These are phyloP conservation scores for Poecilia picta DNA, from an alignment of 2,797 vertebrate species.

Conservation along the genomic window DNA sequence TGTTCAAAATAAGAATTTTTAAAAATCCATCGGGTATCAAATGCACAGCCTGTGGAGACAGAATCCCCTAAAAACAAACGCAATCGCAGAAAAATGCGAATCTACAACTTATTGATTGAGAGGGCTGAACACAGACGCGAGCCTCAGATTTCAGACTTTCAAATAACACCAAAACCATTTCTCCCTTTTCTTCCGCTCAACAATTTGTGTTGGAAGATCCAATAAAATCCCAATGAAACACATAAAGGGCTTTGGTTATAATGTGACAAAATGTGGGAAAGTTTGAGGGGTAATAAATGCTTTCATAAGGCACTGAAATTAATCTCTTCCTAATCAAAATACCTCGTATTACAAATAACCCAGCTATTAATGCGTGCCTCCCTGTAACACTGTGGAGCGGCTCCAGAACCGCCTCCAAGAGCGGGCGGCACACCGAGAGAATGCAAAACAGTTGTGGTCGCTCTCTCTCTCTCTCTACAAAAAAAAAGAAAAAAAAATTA, in stretches of 20 bases:
- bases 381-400: constrained; percentile 69
- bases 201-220: neutral
- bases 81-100: neutral
- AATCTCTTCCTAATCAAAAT: constrained; percentile 64
- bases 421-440: constrained; percentile 66
- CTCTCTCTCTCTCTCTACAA: constrained; percentile 58
- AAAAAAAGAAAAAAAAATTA: constrained; percentile 40
- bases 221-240: neutral
- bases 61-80: neutral
- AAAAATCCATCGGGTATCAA: neutral
- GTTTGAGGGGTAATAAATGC: constrained; percentile 3
- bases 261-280: constrained; percentile 2
- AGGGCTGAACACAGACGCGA: neutral
- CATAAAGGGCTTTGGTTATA: neutral
- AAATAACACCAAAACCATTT: neutral
- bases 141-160: neutral
- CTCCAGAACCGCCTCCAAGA: constrained; percentile 74
- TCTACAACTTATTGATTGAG: neutral
- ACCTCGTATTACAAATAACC: constrained; percentile 73
- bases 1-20: neutral
- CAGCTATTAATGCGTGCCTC: constrained; percentile 71
- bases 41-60: neutral
- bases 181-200: neutral
- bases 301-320: constrained; percentile 13
- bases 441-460: constrained; percentile 79